Evolutionary conservation across 2,797 vertebrate genomes (phyloP).

Genomic region (Varecia variegata): DNA sequence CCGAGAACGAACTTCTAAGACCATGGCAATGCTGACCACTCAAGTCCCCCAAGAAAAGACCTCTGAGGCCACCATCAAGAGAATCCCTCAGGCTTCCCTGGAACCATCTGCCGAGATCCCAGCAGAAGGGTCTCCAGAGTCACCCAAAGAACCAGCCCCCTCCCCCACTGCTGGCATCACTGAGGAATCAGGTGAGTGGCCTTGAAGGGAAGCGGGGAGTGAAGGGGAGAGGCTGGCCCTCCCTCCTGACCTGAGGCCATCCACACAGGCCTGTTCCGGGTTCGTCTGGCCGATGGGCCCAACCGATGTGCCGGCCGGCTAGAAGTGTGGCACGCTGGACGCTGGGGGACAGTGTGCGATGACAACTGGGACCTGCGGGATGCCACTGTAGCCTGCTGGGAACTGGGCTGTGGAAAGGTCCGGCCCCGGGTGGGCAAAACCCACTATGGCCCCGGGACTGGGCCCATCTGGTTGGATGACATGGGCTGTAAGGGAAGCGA

Average conservation of each 20-base stretch:
- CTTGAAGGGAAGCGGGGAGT: not conserved
- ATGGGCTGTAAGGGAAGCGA: conserved; percentile 76
- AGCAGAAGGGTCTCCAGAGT: not conserved
- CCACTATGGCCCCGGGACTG: conserved; percentile 73
- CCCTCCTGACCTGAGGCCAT: not conserved
- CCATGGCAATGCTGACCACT: not conserved
- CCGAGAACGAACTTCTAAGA: not conserved
- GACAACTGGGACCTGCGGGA: conserved; percentile 79
- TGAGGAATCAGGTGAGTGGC: conserved; percentile 22
- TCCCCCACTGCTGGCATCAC: not conserved
- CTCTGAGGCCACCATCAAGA: not conserved
- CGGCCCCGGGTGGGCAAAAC: conserved; percentile 67
- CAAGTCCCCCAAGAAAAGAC: not conserved
- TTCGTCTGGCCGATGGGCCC: conserved; percentile 76
- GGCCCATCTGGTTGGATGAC: conserved; percentile 82
- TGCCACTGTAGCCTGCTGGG: conserved; percentile 69
- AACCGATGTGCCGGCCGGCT: conserved; percentile 80
- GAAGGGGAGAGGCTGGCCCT: not conserved
- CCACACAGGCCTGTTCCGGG: conserved; percentile 29
- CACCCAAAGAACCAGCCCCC: not conserved
- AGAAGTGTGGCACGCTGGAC: conserved; percentile 75
- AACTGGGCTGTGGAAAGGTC: conserved; percentile 77
- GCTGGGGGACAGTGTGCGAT: conserved; percentile 81
- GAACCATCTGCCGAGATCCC: not conserved
- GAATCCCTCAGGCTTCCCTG: not conserved